phyloP scores from a whole-genome alignment of 2,888 invertebrate genomes.

The Tupiocoris notatus region DNA sequence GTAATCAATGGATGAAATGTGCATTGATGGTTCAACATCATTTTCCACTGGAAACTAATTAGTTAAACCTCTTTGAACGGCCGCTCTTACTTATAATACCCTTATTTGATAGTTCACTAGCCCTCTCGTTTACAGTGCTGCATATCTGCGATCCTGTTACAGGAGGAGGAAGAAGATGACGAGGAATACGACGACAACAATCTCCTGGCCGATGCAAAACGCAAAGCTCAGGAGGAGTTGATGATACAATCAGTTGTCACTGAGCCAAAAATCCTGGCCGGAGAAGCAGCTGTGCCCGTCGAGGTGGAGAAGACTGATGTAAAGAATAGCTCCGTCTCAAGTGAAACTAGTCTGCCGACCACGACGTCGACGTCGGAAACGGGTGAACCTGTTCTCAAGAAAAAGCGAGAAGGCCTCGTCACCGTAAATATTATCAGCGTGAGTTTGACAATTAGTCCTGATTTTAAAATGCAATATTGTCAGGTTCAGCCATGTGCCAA shows the following conservation, averaged over 20 bases:
- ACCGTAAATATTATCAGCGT: conserved; percentile 67
- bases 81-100: too few relatives aligned
- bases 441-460: too few relatives aligned
- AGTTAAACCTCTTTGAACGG: too few relatives aligned
- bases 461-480: too few relatives aligned
- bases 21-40: too few relatives aligned
- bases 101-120: too few relatives aligned
- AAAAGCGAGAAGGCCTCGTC: conserved; percentile 60
- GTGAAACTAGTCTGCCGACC: conserved; percentile 1
- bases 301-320: conserved; percentile 27
- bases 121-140: too few relatives aligned
- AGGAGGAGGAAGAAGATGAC: conserved; percentile 46
- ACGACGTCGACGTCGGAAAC: conserved; percentile 24
- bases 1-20: too few relatives aligned
- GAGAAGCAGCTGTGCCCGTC: not conserved
- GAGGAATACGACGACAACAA: conserved; percentile 49
- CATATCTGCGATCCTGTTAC: not conserved
- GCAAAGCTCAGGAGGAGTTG: conserved; percentile 35
- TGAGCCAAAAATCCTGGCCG: conserved; percentile 4
- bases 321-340: conserved; percentile 4
- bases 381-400: conserved; percentile 54
- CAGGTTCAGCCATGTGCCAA: too few relatives aligned
- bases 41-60: too few relatives aligned
- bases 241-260: conserved; percentile 1
- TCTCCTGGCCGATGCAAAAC: conserved; percentile 22